Base-by-base conservation (phyloP, 2,888 invertebrate species). In the Catocala fraxini region DNA sequence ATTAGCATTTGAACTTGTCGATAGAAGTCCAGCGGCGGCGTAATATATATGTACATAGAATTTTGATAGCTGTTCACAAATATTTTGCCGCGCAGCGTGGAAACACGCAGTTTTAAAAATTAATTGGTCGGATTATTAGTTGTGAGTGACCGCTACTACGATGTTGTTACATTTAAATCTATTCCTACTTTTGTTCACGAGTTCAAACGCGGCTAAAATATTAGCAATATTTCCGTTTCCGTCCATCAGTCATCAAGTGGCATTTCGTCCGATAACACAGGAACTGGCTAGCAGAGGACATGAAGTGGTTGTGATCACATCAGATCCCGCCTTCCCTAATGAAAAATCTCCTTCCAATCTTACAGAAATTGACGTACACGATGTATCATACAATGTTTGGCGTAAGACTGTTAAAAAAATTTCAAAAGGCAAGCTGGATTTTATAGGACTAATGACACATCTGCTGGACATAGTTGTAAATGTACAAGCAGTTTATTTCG, bases 401-500 rank as follows among this genome's bases (percentile, higher is more conserved):
- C n/a, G n/a, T 12, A 13, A 45, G 0, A 5, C 0, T 0, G 5
- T 12, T 2, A 45, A 6, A 6, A 12, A 11, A 12, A 6, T 12
- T 12, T 6, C 45, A 12, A 45, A 6, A 45, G 45, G 45, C 1
- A 7, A 35, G 1, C 1, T 6, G 7, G 35, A 7, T 7, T 35
- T 35, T 3, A 6, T 35, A 35, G 0, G 1, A 35, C 1, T 6
- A 35, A 35, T 35, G 7, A 35, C 35, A 35, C 4, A 6, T 6
- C 1, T 35, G 5, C 4, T 35, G 4, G 35, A 35, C 7, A 4
- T 35, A 4, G 1, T 35, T 5, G 2, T 6, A 35, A 6, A 7
- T 35, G 35, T 35, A 0, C 7, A 53, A 5, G 62, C 59, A n/a
- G 33, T n/a, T 6, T 52, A 60, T 10, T 7, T 68, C 15, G 33